Evolutionary conservation across 1,140 invertebrate genomes (phyloP).

Genomic region (Drosophila busckii): DNA sequence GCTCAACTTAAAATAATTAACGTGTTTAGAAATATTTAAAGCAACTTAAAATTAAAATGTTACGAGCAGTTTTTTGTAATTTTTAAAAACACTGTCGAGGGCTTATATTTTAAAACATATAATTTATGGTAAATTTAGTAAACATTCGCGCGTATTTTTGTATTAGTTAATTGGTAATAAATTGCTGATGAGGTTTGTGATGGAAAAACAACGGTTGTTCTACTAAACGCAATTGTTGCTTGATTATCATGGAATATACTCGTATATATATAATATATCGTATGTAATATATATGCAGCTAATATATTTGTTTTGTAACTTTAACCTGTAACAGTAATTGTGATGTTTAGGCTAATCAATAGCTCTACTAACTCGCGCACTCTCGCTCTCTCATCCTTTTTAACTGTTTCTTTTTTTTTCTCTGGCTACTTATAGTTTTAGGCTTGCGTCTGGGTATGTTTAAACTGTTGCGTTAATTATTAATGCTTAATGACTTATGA

Average conservation of each 20-base stretch:
- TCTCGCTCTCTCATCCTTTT: background rate
- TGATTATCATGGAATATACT: conserved; percentile 10
- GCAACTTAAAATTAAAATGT: conserved; percentile 46
- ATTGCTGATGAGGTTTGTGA: conserved; percentile 30
- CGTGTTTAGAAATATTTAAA: conserved; percentile 49
- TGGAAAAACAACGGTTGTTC: conserved; percentile 12
- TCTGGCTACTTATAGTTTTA: conserved; percentile 37
- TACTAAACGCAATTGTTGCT: background rate
- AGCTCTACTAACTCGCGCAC: conserved; percentile 24
- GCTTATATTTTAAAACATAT: conserved; percentile 17
- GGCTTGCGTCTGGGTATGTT: conserved; percentile 13
- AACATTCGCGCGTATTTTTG: conserved; percentile 1
- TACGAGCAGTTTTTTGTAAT: conserved; percentile 26
- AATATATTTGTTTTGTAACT: conserved; percentile 9
- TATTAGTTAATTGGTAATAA: conserved; percentile 23
- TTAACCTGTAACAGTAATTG: conserved; percentile 28
- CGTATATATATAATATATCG: too few species aligned
- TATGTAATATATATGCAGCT: conserved; percentile 2
- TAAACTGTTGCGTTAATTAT: conserved; percentile 36
- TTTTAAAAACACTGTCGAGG: conserved; percentile 32
- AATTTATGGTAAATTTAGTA: conserved; percentile 3
- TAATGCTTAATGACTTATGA: conserved; percentile 48
- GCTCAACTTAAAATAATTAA: conserved; percentile 37
- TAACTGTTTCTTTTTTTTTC: background rate
- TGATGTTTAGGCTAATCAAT: conserved; percentile 29